These are phyloP conservation scores for Bruchidius siliquastri DNA, from an alignment of 2,888 invertebrate species.

Conservation along the genomic window DNA sequence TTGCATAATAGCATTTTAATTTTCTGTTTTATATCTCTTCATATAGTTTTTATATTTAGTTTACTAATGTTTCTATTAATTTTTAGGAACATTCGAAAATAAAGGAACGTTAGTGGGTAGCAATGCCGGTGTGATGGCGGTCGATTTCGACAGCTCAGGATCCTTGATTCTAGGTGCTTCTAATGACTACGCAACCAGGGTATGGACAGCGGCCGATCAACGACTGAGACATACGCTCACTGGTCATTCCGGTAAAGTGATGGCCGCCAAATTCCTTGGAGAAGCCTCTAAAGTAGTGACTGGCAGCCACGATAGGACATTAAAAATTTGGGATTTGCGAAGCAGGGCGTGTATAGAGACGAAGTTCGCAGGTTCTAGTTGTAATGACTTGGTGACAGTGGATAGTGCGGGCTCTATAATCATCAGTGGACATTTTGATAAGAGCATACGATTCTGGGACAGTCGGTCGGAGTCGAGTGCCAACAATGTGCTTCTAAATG, in stretches of 20 bases:
- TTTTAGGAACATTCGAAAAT: conserved; percentile 52
- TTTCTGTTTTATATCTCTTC: too few relatives aligned
- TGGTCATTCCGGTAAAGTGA: conserved; percentile 95
- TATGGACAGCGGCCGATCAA: conserved; percentile 91
- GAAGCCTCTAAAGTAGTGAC: conserved; percentile 91
- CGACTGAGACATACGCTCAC: conserved; percentile 89
- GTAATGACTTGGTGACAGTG: conserved; percentile 91
- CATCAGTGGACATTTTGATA: conserved; percentile 97
- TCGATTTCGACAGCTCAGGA: conserved; percentile 93
- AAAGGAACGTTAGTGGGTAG: conserved; percentile 84
- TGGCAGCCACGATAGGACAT: conserved; percentile 95
- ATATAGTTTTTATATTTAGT: conserved; percentile 6
- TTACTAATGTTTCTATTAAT: not conserved
- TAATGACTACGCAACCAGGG: conserved; percentile 92
- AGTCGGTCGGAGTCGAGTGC: conserved; percentile 79
- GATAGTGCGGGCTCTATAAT: conserved; percentile 84
- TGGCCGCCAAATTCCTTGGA: conserved; percentile 93
- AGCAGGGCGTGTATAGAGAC: conserved; percentile 88
- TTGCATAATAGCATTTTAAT: too few relatives aligned
- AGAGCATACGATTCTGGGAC: conserved; percentile 96
- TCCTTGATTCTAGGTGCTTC: conserved; percentile 85
- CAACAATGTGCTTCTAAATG: conserved; percentile 84
- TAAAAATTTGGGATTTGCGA: conserved; percentile 97
- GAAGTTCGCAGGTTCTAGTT: conserved; percentile 93
- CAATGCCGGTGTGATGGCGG: conserved; percentile 92